These are phyloP conservation scores for Eretmocerus hayati DNA, from an alignment of 2,888 invertebrate species.

Conservation along the genomic window DNA sequence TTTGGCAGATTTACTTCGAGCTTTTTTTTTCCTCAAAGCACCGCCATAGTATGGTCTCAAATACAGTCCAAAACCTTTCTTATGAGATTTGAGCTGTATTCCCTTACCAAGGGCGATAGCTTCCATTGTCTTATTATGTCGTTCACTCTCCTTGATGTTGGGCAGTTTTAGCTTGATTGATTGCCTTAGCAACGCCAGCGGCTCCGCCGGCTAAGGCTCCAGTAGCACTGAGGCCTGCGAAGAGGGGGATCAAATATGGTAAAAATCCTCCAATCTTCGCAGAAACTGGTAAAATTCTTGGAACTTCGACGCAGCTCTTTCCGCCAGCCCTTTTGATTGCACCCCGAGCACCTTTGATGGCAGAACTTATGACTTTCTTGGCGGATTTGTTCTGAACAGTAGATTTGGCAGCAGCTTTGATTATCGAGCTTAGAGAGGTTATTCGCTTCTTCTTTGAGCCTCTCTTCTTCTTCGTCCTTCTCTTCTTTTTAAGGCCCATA, in stretches of 20 bases:
- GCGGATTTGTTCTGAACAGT: too few species aligned
- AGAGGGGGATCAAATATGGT: not conserved
- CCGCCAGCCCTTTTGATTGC: not conserved
- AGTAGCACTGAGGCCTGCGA: not conserved
- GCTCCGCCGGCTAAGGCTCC: conserved; percentile 33
- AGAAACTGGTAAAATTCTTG: not conserved
- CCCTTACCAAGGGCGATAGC: not conserved
- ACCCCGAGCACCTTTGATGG: not conserved
- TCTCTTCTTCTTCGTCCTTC: conserved; percentile 18
- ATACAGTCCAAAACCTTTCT: not conserved
- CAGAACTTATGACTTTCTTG: not conserved
- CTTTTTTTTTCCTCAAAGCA: not conserved
- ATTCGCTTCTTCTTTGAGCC: conserved; percentile 11
- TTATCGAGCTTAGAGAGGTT: not conserved
- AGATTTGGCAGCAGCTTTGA: not conserved
- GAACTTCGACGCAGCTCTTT: not conserved
- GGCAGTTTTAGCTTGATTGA: conserved; percentile 34
- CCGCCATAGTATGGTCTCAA: not conserved
- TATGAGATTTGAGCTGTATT: not conserved
- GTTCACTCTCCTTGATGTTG: too few species aligned
- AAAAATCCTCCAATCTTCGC: not conserved
- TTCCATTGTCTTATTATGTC: not conserved
- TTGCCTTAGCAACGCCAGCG: conserved; percentile 37
- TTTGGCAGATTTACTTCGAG: not conserved
- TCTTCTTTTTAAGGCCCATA: conserved; percentile 27